These are phyloP conservation scores for Caenorhabditis sulstoni DNA, from an alignment of 2,888 invertebrate genomes.

Conservation along the genomic window DNA sequence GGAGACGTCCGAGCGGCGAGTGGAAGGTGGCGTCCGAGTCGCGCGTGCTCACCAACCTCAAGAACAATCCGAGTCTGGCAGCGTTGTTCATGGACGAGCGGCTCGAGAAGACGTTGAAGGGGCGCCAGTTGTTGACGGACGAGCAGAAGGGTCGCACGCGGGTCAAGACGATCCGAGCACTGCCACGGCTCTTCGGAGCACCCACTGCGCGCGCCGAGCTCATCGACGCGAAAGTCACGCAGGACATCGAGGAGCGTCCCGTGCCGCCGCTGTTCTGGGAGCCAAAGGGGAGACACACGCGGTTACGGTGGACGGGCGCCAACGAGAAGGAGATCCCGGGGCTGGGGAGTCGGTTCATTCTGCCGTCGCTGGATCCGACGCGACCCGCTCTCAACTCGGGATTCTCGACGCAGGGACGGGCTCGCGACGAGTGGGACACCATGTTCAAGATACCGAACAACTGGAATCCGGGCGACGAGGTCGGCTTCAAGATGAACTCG, in stretches of 20 bases:
- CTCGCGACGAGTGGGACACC: conserved; percentile 76
- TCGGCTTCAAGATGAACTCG: conserved; percentile 71
- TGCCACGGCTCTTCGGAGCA: conserved; percentile 66
- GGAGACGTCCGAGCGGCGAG: conserved; percentile 46
- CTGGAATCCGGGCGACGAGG: conserved; percentile 75
- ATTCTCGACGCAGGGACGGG: conserved; percentile 75
- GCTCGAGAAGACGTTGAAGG: conserved; percentile 64
- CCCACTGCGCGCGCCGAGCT: conserved; percentile 54
- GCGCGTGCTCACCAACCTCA: conserved; percentile 58
- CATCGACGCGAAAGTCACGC: conserved; percentile 66
- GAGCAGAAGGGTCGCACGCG: conserved; percentile 66
- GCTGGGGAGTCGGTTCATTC: conserved; percentile 67
- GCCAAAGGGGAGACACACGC: conserved; percentile 74
- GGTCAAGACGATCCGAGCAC: conserved; percentile 57
- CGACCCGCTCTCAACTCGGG: conserved; percentile 74
- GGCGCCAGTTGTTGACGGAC: conserved; percentile 64
- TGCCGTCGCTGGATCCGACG: conserved; percentile 77
- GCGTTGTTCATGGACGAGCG: conserved; percentile 72
- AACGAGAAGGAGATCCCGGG: conserved; percentile 75
- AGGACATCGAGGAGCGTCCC: conserved; percentile 74
- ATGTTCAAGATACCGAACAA: conserved; percentile 76
- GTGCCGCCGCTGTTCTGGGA: conserved; percentile 73
- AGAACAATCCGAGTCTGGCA: conserved; percentile 74
- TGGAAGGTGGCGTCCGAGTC: conserved; percentile 51
- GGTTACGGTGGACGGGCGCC: conserved; percentile 76